Evolutionary conservation across 1,140 invertebrate genomes (phyloP), one percentile per base, ranked within the genome.

Genomic region (Heliconius himera): DNA sequence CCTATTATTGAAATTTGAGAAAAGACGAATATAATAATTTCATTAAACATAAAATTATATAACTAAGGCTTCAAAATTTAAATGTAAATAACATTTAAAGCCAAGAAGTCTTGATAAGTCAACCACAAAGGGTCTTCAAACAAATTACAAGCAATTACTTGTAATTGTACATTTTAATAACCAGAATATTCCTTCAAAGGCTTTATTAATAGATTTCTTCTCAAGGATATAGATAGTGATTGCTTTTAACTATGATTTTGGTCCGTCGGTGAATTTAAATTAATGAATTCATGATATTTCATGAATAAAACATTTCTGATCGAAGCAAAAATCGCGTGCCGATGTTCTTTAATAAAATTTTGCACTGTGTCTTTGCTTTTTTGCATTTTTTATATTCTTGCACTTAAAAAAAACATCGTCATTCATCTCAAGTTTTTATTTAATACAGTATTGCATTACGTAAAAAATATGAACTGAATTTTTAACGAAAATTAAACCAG

Each of bases 221-320:
- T n/a, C 33, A 71, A 54, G 51, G 49, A 2, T 54, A 36, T 1
- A 36, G 49, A 36, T 8, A 6, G 49, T 72, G 49, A 72, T 71
- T 54, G 70, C 41, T 71, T 36, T 70, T n/a, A 13, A 70, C 46
- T 51, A 72, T 72, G 41, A 51, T 77, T 77, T 54, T 77, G 70
- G 41, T 54, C 18, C 33, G 46, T 77, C 49, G 20, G 26, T 54
- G 70, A 72, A 77, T 77, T 66, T 70, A 49, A 71, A 77, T 76
- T 29, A 77, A 77, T 54, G 70, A 72, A 77, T 77, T 72, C 70
- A 72, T 36, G 70, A 72, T 56, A 71, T 18, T 26, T 72, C 41
- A 77, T 77, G 76, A 77, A 72, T 72, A 77, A 77, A 77, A 75
- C n/a, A 66, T 75, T 38, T 60, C 13, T 54, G 51, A 2, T 75